A percentile compares a stretch with the other conserved stretches of the same genome.
phyloP scores from a whole-genome alignment of 2,888 invertebrate genomes.

The Lissocephala sabroskyi region DNA sequence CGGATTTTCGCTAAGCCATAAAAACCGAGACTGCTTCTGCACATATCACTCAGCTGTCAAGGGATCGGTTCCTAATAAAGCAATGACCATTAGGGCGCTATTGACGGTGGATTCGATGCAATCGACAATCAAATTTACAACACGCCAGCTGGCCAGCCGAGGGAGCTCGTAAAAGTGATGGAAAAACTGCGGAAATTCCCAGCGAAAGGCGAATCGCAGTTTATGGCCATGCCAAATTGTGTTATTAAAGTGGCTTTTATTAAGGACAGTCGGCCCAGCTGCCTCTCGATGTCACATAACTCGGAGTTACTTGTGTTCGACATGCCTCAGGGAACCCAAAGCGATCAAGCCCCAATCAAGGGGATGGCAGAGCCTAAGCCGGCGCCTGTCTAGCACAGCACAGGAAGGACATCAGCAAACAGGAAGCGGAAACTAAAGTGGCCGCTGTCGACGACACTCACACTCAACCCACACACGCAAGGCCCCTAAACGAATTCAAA shows the following conservation, averaged over 20 bases:
- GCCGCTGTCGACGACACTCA: constrained; percentile 20
- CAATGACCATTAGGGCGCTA: constrained; percentile 23
- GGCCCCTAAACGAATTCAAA: constrained; percentile 58
- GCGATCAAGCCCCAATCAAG: constrained; percentile 27
- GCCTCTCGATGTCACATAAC: constrained; percentile 37
- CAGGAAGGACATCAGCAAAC: no score
- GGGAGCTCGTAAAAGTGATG: constrained; percentile 11
- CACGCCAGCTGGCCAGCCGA: constrained; percentile 24
- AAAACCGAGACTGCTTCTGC: constrained; percentile 1
- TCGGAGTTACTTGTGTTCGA: constrained; percentile 28
- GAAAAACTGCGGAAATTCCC: constrained; percentile 13
- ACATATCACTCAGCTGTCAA: constrained; percentile 54
- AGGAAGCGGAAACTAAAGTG: constrained; percentile 62
- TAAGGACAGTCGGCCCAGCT: constrained; percentile 23
- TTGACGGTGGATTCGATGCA: background rate
- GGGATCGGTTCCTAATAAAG: constrained; percentile 40
- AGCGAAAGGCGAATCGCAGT: constrained; percentile 34
- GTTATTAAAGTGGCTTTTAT: constrained; percentile 17
- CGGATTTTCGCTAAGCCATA: background rate
- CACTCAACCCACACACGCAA: constrained; percentile 25
- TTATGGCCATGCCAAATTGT: constrained; percentile 52
- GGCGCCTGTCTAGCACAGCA: no score
- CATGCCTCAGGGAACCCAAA: constrained; percentile 6
- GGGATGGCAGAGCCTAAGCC: constrained; percentile 18
- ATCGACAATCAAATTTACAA: background rate